Evolutionary conservation across 2,113 vertebrate genomes (phyloP).

Genomic region (Corvus moneduloides): DNA sequence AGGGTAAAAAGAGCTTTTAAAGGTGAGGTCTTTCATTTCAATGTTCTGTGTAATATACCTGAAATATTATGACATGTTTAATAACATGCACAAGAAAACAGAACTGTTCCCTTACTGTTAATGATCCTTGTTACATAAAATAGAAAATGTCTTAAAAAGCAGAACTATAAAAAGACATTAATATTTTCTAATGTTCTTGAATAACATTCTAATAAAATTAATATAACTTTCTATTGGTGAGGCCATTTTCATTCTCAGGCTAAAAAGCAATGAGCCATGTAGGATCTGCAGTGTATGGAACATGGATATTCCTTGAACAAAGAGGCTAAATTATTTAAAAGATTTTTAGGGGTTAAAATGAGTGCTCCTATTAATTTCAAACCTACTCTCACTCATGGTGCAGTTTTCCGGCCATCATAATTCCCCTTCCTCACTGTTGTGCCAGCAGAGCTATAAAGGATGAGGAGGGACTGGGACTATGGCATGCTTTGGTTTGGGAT

Average conservation of each 20-base stretch:
- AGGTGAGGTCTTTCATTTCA: not conserved
- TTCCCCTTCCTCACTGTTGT: not conserved
- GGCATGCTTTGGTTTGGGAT: not conserved
- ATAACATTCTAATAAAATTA: slow-evolving; percentile 34
- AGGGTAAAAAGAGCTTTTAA: not conserved
- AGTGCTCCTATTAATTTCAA: not conserved
- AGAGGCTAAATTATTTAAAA: not conserved
- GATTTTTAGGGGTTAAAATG: not conserved
- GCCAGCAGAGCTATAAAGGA: not conserved
- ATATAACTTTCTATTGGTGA: not conserved
- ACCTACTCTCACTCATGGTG: not conserved
- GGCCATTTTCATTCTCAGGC: not conserved
- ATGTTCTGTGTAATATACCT: not conserved
- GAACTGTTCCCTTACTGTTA: not conserved
- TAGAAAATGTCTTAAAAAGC: not conserved
- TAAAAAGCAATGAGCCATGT: slow-evolving; percentile 7
- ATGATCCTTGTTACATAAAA: slow-evolving; percentile 26
- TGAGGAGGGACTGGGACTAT: not conserved
- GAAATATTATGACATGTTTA: not conserved
- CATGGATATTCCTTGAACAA: not conserved
- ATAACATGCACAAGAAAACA: not conserved
- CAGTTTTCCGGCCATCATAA: not conserved
- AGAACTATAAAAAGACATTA: not conserved
- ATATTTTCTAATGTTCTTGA: slow-evolving; percentile 19
- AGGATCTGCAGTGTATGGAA: not conserved